Base-by-base conservation (phyloP, 30 jellyfish, hydroid and myxozoan genomes). In the Chrysaora quinquecirrha region DNA sequence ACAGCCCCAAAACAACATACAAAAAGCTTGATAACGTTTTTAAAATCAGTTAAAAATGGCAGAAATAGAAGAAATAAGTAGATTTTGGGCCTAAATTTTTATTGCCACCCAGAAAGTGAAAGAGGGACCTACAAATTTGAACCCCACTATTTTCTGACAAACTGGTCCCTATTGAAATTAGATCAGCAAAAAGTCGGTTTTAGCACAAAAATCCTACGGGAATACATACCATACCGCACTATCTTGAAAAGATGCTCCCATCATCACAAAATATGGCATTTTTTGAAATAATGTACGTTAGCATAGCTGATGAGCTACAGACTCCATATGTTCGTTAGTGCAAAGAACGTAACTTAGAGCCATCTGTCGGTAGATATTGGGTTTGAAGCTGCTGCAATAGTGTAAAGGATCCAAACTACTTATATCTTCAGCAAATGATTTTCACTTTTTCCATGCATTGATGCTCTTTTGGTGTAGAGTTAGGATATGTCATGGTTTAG, bases 151-250 rank as follows among this genome's bases (percentile, higher is more conserved):
- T 43, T 43, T 43, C 58, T 43, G 58, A 43, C 16, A 16, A 43
- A 43, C 58, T 43, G 58, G 9, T 43, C 58, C 58, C 58, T 43
- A 43, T 43, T 9, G 58, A 43, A 43, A 16, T 16, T 16, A 43
- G 16, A 43, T 6, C 58, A 43, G 58, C 58, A 43, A 43, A 43
- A 43, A 43, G 58, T 43, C 58, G 16, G 58, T 43, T 43, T 43
- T 43, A 43, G 58, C 9, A 43, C 58, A 43, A 43, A 43, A 43
- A 43, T 43, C 58, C 58, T 43, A 43, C 58, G 58, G 58, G 58
- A 43, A 43, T 43, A 43, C 58, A 43, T 43, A 43, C 58, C 58
- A 43, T 43, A 43, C 58, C 58, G 58, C 58, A 43, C 58, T 43
- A 43, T 9, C 9, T 43, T 6, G 58, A 6, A 43, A 43, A 43